These are phyloP conservation scores for Temnothorax longispinosus DNA, from an alignment of 1,140 invertebrate species.

Conservation along the genomic window DNA sequence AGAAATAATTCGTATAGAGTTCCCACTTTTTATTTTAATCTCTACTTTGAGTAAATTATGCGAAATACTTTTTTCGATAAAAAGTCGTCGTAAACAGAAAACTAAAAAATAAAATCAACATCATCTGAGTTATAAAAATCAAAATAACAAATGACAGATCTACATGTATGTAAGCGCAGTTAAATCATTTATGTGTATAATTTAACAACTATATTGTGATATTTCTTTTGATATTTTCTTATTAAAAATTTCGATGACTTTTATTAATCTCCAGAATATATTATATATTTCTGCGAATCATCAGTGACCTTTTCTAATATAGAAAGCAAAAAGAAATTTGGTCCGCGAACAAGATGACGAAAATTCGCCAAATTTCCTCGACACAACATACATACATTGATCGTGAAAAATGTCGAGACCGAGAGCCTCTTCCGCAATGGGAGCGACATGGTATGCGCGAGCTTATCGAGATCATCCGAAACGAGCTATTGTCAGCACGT, in stretches of 20 bases:
- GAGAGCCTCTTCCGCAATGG: constrained; percentile 45
- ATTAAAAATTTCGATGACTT: too few relatives aligned
- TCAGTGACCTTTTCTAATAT: neutral
- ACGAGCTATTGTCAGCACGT: constrained; percentile 80
- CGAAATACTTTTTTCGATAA: neutral
- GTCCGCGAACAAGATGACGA: neutral
- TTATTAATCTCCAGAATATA: too few relatives aligned
- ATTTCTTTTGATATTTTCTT: too few relatives aligned
- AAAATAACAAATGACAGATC: too few relatives aligned
- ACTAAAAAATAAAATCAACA: too few relatives aligned
- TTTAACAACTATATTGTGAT: too few relatives aligned
- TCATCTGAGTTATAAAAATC: too few relatives aligned
- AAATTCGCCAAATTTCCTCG: constrained; percentile 16
- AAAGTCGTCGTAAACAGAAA: neutral
- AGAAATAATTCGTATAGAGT: neutral
- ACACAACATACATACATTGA: neutral
- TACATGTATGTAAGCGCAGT: too few relatives aligned
- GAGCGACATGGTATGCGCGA: constrained; percentile 66
- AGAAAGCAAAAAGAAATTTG: neutral
- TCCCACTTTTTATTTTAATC: neutral
- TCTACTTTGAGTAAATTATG: neutral
- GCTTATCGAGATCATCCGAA: constrained; percentile 77
- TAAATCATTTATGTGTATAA: too few relatives aligned
- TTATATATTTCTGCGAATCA: too few relatives aligned
- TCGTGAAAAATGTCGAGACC: constrained; percentile 58